These are phyloP conservation scores for Chiloscyllium punctatum DNA, from an alignment of 2,797 vertebrate genomes.

Conservation along the genomic window DNA sequence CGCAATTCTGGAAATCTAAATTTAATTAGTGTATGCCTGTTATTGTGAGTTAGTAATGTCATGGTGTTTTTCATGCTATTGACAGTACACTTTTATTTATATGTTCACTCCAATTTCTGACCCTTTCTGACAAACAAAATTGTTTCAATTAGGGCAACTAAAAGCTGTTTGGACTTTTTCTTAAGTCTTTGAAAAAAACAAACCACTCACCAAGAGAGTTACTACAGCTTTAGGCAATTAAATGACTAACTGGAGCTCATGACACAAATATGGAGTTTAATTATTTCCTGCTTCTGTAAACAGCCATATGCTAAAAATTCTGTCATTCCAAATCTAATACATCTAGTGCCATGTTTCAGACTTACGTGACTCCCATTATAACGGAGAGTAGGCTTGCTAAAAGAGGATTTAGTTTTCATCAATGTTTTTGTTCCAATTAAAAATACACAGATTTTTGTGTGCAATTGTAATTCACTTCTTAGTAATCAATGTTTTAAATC, in stretches of 20 bases:
- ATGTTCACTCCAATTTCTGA: neutral
- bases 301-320: neutral
- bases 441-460: neutral
- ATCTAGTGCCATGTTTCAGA: neutral
- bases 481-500: neutral
- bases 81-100: neutral
- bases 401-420: neutral
- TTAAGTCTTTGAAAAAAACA: neutral
- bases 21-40: neutral
- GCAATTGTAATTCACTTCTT: neutral
- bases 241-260: slow-evolving; percentile 1
- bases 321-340: neutral
- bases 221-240: slow-evolving; percentile 28
- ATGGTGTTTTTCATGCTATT: neutral
- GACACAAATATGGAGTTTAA: slow-evolving; percentile 26
- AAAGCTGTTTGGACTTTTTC: neutral
- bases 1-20: neutral
- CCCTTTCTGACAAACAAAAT: neutral
- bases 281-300: slow-evolving; percentile 29
- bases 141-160: neutral
- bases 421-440: neutral
- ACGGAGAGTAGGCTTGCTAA: neutral
- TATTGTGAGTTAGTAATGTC: neutral
- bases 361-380: slow-evolving; percentile 1
- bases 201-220: neutral